Evolutionary conservation across 2,888 invertebrate genomes (phyloP), one percentile per base, ranked within the genome.

Genomic region (Papilio protenor): DNA sequence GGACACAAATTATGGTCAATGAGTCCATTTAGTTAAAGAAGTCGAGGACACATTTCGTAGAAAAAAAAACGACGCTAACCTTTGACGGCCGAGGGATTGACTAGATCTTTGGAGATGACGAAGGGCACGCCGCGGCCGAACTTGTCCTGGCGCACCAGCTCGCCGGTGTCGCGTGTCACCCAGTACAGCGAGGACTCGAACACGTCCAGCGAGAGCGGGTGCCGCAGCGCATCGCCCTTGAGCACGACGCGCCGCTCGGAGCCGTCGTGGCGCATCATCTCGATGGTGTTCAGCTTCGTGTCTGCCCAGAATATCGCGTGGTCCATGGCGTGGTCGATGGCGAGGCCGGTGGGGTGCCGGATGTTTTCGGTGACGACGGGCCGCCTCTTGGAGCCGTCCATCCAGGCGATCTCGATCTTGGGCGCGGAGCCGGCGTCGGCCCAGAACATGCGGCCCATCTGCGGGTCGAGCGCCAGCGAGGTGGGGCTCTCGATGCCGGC

Each of bases 271-370:
- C 96, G 95, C 95, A 98, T 97, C 75, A 96, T 97, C 88, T 99
- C 99, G 75, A 99, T 98, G 0, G 96, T 97, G 85, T 98, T 98
- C 57, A 98, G 93, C 89, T 99, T 99, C 0, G 97, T 97, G 88
- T 99, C 99, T 0, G 97, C 98, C 99, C 99, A 99, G 91, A 98
- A 99, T 21, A 99, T 94, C 0, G 97, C 95, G 87, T 98, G 98
- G 79, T 97, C 97, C 96, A 98, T 98, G 0, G 97, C 96, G 85
- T 97, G 97, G 88, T 99, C 99, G 72, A 99, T 97, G 0, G 98
- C 96, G 14, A 99, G 89, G 0, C 99, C 98, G 0, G 98, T 96
- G 0, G 99, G 99, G 85, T 97, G 97, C 40, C 98, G 95, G 45
- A 99, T 96, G 79, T 96, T 96, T 79, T 98, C 98, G 0, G 97